A percentile compares a stretch with the other conserved stretches of the same genome.
phyloP scores from a whole-genome alignment of 2,113 vertebrate genomes.

The Catagonus wagneri region DNA sequence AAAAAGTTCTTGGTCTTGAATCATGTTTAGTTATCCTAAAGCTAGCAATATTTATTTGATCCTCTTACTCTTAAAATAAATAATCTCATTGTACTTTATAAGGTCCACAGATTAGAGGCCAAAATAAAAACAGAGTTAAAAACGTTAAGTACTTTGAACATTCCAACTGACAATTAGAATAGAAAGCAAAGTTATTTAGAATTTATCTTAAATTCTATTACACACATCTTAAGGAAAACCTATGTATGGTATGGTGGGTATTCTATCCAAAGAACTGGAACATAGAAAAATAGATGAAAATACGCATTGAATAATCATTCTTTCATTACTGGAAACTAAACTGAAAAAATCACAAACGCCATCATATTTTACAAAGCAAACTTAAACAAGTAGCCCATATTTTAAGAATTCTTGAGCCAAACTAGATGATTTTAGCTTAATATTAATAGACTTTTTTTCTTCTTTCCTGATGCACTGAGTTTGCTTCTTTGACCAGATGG shows the following conservation, averaged over 20 bases:
- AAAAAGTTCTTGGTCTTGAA: neutral
- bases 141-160: neutral
- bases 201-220: neutral
- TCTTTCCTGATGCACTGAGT: neutral
- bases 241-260: too few species aligned
- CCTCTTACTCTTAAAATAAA: neutral
- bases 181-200: neutral
- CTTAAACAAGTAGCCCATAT: neutral
- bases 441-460: fast-evolving
- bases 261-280: neutral
- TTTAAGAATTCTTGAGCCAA: neutral
- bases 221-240: neutral
- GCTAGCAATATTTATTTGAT: neutral
- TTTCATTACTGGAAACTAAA: neutral
- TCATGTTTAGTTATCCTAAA: neutral
- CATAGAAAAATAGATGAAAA: neutral
- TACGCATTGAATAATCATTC: neutral
- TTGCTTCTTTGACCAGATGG: neutral
- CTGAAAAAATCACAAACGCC: too few species aligned
- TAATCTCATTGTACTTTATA: neutral
- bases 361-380: neutral
- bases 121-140: neutral
- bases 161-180: neutral
- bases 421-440: neutral
- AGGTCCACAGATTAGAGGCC: neutral